A percentile compares a stretch with the other conserved stretches of the same genome.
phyloP scores from a whole-genome alignment of 2,888 invertebrate species.

The Aelia acuminata region DNA sequence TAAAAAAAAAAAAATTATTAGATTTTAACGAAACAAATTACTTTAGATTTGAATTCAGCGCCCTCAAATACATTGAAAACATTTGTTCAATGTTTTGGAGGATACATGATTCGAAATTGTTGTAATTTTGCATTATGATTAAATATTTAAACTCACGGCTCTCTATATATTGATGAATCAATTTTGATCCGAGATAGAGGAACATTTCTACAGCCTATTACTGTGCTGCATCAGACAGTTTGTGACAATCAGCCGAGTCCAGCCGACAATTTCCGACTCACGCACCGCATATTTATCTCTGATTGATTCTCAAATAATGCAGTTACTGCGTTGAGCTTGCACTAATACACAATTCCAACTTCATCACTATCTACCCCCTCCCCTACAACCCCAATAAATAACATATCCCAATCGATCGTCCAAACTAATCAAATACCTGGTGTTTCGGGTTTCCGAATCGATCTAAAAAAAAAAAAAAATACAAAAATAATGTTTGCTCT shows the following conservation, averaged over 20 bases:
- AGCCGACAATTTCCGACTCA: conserved; percentile 45
- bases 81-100: too few species aligned
- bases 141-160: background rate
- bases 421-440: conserved; percentile 17
- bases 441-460: background rate
- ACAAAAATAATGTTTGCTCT: background rate
- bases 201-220: background rate
- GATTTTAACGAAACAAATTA: too few species aligned
- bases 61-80: too few species aligned
- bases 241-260: conserved; percentile 10
- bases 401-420: conserved; percentile 4
- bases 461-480: background rate
- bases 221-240: background rate
- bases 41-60: too few species aligned
- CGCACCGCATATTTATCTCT: conserved; percentile 39
- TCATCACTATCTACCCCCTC: background rate
- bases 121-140: too few species aligned
- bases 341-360: background rate
- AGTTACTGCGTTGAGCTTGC: background rate
- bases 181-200: background rate
- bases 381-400: too few species aligned
- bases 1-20: too few species aligned
- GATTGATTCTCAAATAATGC: conserved; percentile 48
- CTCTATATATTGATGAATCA: background rate
- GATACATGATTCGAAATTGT: too few species aligned